Percentiles rank a stretch among this genome's conserved stretches.
phyloP scores from a whole-genome alignment of 2,113 vertebrate species.

The Gracilinanus agilis region DNA sequence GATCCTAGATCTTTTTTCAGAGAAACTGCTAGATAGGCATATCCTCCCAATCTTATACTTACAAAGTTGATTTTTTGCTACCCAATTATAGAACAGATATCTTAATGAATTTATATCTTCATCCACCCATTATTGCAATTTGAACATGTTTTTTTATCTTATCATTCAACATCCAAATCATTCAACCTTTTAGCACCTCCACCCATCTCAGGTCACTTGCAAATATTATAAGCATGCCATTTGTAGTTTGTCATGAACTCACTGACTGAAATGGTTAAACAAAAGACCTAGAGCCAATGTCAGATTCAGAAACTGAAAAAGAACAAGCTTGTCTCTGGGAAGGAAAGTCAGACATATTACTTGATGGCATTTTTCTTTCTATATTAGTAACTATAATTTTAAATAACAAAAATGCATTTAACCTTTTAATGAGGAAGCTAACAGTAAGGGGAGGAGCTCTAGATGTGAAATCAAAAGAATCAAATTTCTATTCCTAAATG shows the following conservation, averaged over 20 bases:
- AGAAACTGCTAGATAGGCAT: neutral
- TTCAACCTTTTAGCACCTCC: neutral
- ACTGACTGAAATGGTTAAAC: neutral
- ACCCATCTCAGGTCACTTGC: neutral
- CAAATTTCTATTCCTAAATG: neutral
- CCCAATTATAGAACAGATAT: no score
- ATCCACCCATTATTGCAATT: neutral
- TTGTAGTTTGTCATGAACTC: neutral
- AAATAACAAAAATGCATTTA: neutral
- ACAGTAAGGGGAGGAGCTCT: neutral
- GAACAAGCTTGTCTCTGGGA: no score
- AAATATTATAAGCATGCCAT: neutral
- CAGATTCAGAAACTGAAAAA: no score
- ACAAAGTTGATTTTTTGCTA: no score
- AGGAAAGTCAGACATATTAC: neutral
- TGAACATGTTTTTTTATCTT: neutral
- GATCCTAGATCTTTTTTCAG: neutral
- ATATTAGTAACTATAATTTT: neutral
- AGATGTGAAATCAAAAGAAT: neutral
- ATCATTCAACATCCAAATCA: neutral
- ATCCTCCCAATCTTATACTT: neutral
- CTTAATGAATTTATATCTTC: neutral
- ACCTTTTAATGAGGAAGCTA: neutral
- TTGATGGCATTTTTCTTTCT: neutral
- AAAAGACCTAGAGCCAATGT: neutral